A percentile compares a stretch with the other conserved stretches of the same genome.
These are phyloP conservation scores for Oxyruncus cristatus DNA, from an alignment of 2,113 vertebrate genomes.

Conservation along the genomic window DNA sequence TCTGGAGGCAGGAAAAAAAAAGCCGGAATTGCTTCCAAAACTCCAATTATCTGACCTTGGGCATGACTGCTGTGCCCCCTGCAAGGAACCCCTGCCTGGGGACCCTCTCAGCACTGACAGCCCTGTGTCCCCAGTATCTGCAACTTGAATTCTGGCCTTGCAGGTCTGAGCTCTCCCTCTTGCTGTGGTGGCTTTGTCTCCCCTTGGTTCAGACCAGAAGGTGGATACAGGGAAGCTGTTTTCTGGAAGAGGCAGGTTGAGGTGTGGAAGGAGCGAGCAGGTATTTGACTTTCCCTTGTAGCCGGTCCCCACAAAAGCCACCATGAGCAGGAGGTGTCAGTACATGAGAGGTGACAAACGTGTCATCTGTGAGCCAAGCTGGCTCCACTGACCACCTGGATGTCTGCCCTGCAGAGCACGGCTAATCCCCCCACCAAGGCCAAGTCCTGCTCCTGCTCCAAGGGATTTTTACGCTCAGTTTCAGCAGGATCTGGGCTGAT, in stretches of 20 bases:
- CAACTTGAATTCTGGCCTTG: neutral
- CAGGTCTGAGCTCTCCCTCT: neutral
- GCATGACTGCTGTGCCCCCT: neutral
- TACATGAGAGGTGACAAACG: fast-evolving
- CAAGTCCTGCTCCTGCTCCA: neutral
- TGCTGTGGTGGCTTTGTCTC: neutral
- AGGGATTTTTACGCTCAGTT: neutral
- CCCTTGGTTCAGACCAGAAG: neutral
- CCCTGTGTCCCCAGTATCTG: neutral
- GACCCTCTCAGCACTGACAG: neutral
- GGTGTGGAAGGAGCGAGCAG: neutral
- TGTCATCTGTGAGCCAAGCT: neutral
- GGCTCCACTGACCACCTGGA: neutral
- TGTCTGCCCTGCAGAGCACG: neutral
- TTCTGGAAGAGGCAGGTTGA: neutral
- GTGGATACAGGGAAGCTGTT: neutral
- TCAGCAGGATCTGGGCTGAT: neutral
- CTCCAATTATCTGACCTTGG: neutral
- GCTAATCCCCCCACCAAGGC: neutral
- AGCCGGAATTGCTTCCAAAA: neutral
- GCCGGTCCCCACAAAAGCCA: neutral
- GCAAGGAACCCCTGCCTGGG: neutral
- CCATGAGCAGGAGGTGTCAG: neutral
- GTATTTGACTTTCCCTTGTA: neutral
- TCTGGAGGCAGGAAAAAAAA: neutral